Conservation (phyloP, 2,797 vertebrate genomes). For the Carcharodon carcharias region DNA sequence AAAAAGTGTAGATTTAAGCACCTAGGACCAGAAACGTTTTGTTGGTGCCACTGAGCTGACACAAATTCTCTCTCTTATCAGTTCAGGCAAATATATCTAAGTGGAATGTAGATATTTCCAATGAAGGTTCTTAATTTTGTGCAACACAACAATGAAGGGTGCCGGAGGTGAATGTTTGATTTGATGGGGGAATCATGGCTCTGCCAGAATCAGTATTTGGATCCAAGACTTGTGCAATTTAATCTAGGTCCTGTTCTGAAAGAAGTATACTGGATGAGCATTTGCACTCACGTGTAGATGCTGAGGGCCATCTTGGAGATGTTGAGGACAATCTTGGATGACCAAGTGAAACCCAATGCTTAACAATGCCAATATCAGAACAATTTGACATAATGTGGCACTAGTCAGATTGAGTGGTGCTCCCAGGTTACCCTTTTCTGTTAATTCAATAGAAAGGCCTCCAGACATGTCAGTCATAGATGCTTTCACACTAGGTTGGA, state of each 20-base stretch:
- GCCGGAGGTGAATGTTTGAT: neutral
- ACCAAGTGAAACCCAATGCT: neutral
- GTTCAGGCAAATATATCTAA: neutral
- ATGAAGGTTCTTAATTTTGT: neutral
- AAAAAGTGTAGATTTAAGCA: neutral
- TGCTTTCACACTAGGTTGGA: neutral
- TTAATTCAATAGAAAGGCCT: too few species aligned
- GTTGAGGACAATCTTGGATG: neutral
- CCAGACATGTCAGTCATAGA: neutral
- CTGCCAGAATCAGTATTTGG: neutral
- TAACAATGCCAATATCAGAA: neutral
- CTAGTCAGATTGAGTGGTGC: too few species aligned
- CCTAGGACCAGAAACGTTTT: neutral
- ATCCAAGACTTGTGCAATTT: neutral
- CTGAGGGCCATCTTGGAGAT: too few species aligned
- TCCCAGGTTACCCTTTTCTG: too few species aligned
- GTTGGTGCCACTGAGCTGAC: neutral
- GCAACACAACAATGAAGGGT: neutral
- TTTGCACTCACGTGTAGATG: neutral
- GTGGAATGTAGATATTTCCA: neutral
- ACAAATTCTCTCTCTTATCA: neutral
- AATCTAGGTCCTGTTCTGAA: neutral
- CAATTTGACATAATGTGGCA: neutral
- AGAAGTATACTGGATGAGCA: neutral
- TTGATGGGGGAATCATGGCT: neutral